Conservation (phyloP, 2,888 invertebrate genomes). For the Bruchidius siliquastri region DNA sequence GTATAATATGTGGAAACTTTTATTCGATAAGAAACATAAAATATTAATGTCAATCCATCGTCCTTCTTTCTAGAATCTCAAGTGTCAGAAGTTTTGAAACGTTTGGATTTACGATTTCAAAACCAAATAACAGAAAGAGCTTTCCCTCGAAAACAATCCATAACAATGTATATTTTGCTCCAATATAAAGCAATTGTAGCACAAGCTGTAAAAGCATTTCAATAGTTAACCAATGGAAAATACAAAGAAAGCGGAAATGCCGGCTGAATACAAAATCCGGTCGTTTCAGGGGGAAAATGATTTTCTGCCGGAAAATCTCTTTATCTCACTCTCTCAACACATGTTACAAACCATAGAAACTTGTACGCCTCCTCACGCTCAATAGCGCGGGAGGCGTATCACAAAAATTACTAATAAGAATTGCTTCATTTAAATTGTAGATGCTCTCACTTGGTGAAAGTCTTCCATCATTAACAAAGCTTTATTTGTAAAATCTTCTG, state of each 20-base stretch:
- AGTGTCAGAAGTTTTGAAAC: no score
- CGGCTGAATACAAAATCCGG: conserved; percentile 38
- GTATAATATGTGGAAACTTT: no score
- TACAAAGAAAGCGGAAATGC: conserved; percentile 36
- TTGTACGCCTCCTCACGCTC: not conserved
- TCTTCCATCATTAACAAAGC: no score
- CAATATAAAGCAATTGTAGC: conserved; percentile 31
- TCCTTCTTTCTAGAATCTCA: no score
- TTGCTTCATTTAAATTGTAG: no score
- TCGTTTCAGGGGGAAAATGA: conserved; percentile 36
- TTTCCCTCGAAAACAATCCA: not conserved
- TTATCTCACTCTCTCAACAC: conserved; percentile 39
- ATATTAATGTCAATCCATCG: no score
- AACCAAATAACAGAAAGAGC: not conserved
- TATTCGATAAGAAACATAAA: no score
- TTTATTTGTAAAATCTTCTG: no score
- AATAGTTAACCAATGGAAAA: conserved; percentile 39
- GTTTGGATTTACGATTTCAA: not conserved
- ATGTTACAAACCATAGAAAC: conserved; percentile 33
- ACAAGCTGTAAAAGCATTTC: conserved; percentile 33
- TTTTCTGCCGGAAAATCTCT: conserved; percentile 38
- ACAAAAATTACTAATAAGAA: no score
- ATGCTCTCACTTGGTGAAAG: no score
- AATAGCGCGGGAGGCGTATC: not conserved
- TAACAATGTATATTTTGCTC: conserved; percentile 18